phyloP scores from a whole-genome alignment of 2,113 vertebrate genomes.

The Prietella phreatophila region DNA sequence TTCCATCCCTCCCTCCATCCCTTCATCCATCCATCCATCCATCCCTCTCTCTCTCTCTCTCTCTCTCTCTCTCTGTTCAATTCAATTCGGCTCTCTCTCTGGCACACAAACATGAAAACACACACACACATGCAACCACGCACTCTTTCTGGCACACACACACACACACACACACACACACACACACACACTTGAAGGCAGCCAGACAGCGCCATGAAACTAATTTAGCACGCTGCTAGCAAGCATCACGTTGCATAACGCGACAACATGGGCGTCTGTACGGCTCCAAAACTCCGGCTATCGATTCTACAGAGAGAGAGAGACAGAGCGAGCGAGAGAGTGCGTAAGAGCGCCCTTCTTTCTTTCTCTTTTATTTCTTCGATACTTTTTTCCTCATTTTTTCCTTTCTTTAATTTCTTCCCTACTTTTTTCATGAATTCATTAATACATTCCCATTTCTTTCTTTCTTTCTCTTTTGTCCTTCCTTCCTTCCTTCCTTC shows the following conservation, averaged over 20 bases:
- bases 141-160: not conserved
- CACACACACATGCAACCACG: slow-evolving; percentile 12
- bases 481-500: not conserved
- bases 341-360: too few species aligned
- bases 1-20: not conserved
- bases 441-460: too few species aligned
- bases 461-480: too few species aligned
- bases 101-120: slow-evolving; percentile 14
- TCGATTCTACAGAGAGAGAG: slow-evolving; percentile 1
- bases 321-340: too few species aligned
- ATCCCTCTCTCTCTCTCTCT: not conserved
- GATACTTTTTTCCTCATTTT: too few species aligned
- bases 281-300: slow-evolving; percentile 22
- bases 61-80: not conserved
- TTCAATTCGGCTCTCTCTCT: not conserved
- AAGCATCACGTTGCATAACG: slow-evolving; percentile 16
- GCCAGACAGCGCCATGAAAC: slow-evolving; percentile 26
- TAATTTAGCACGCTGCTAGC: slow-evolving; percentile 3
- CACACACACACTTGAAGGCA: slow-evolving; percentile 1
- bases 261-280: slow-evolving; percentile 22
- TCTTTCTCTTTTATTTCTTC: too few species aligned
- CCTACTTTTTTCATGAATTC: too few species aligned
- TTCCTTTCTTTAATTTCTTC: too few species aligned
- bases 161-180: not conserved
- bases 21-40: not conserved